Evolutionary conservation across 2,797 vertebrate species (phyloP), one percentile per base, ranked within the genome.

Genomic region (Adrianichthys oophorus): DNA sequence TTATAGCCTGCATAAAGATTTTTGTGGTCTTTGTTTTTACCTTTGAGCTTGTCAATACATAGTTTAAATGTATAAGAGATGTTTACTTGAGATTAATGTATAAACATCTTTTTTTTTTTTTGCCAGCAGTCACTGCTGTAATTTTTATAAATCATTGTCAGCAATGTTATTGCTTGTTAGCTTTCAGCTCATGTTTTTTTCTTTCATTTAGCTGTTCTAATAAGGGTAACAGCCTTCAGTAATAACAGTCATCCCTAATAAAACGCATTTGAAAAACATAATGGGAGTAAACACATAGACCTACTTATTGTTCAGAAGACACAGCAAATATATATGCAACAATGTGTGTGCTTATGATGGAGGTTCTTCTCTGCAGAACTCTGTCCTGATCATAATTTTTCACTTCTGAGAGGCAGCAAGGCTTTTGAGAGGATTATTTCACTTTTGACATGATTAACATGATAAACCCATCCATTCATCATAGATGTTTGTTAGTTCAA

Each of bases 141-240:
- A 56, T 51, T 52, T 47, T 48, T 51, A 52, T 29, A 18, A 57
- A 50, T 52, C 46, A 26, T 21, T 26, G 8, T 48, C 1, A 12
- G 78, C 81, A 79, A 79, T 52, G 68, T 77, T 76, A 67, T 48
- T 19, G 47, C 47, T 48, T 75, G 68, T 81, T 80, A 81, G 72
- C 61, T 76, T 72, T 70, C 51, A 53, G 62, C 59, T 60, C 59
- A 67, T 79, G 56, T 61, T 79, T 50, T 68, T 48, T 70, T 56
- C 58, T 84, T 78, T 74, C 56, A 77, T 76, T 78, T 66, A 61
- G 47, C 65, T 65, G 56, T 68, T 74, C 55, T 69, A 79, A 79
- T 56, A 80, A 52, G 52, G 47, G 58, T 53, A 70, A 68, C 59
- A 69, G 56, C 41, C 49, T 67, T 29, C 40, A 51, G 65, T 73